phyloP scores from a whole-genome alignment of 2,797 vertebrate genomes.

The Sebastes minor region DNA sequence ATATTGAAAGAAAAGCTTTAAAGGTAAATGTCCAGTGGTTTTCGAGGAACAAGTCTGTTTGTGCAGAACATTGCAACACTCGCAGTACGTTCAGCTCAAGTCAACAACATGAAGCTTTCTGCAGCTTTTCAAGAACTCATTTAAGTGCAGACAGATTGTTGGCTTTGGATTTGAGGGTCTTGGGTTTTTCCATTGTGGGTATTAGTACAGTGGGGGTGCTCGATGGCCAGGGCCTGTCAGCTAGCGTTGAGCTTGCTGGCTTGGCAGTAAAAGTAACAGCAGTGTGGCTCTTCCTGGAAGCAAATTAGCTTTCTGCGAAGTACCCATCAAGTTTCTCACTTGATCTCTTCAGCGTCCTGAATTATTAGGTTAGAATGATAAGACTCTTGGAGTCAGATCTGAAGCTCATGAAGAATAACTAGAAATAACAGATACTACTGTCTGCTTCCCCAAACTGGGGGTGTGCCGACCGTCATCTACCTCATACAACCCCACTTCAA shows the following conservation, averaged over 20 bases:
- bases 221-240: constrained; percentile 25
- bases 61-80: constrained; percentile 13
- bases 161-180: constrained; percentile 31
- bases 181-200: constrained; percentile 49
- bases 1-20: background rate
- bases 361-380: constrained; percentile 43
- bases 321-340: constrained; percentile 18
- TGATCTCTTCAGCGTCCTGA: constrained; percentile 24
- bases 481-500: no score
- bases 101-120: constrained; percentile 29
- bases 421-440: background rate
- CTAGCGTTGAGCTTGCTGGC: constrained; percentile 5
- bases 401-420: constrained; percentile 19
- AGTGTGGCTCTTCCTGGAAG: constrained; percentile 46
- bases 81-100: constrained; percentile 17
- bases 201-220: constrained; percentile 16
- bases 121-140: constrained; percentile 49
- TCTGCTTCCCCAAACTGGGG: no score
- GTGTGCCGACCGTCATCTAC: no score
- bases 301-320: constrained; percentile 52
- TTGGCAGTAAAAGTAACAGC: constrained; percentile 22
- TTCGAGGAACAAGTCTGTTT: constrained; percentile 32
- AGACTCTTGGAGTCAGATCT: background rate
- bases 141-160: constrained; percentile 45
- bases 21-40: constrained; percentile 1